phyloP scores from a whole-genome alignment of 2,888 invertebrate species.

The Hirtodrosophila trivittata region DNA sequence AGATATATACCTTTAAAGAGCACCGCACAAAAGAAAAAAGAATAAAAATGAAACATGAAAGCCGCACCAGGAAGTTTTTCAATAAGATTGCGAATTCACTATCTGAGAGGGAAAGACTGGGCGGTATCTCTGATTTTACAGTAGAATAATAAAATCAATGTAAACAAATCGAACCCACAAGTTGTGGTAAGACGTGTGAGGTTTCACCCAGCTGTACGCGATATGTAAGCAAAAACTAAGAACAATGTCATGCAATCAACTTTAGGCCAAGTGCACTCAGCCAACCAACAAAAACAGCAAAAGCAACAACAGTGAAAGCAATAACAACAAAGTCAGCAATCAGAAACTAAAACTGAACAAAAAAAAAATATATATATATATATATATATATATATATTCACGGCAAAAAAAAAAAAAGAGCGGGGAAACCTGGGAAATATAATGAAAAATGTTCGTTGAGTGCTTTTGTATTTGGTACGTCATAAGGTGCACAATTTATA shows the following conservation, averaged over 20 bases:
- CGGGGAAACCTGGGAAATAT: slow-evolving; percentile 21
- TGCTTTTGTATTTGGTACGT: slow-evolving; percentile 56
- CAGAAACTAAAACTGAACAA: slow-evolving; percentile 42
- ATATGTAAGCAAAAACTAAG: slow-evolving; percentile 66
- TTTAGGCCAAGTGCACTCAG: slow-evolving; percentile 71
- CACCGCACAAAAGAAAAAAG: slow-evolving; percentile 17
- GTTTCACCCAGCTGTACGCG: no score
- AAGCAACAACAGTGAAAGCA: no score
- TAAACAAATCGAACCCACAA: slow-evolving; percentile 60
- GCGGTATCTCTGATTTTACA: slow-evolving; percentile 49
- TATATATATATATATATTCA: slow-evolving; percentile 23
- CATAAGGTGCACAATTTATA: slow-evolving; percentile 63
- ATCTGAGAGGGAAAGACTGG: no score
- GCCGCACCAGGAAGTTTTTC: slow-evolving; percentile 40
- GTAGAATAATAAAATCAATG: slow-evolving; percentile 62
- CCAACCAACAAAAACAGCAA: slow-evolving; percentile 39
- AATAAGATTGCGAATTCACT: no score
- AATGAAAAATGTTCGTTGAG: slow-evolving; percentile 64
- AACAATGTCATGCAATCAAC: slow-evolving; percentile 76
- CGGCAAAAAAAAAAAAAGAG: slow-evolving; percentile 13
- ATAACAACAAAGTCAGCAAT: slow-evolving; percentile 39
- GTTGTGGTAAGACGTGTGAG: slow-evolving; percentile 16
- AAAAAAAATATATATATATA: slow-evolving; percentile 1
- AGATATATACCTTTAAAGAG: slow-evolving; percentile 21
- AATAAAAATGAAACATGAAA: slow-evolving; percentile 54